Percentiles rank a stretch among this genome's conserved stretches.
phyloP scores from a whole-genome alignment of 2,113 vertebrate genomes.

The Elephantulus edwardii region DNA sequence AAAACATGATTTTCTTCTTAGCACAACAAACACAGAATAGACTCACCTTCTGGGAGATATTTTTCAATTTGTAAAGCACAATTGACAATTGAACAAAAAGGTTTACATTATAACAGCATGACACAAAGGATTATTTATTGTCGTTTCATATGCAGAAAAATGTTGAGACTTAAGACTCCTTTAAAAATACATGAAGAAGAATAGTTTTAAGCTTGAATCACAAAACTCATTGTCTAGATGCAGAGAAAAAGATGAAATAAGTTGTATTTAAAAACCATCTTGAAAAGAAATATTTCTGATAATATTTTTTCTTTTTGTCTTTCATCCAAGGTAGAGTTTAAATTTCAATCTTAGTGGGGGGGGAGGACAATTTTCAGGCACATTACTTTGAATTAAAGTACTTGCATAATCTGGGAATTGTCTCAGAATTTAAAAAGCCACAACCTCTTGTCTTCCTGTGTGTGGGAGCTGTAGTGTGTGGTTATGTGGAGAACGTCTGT shows the following conservation, averaged over 20 bases:
- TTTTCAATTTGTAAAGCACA: slow-evolving; percentile 38
- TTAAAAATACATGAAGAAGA: background rate
- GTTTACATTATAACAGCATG: slow-evolving; percentile 12
- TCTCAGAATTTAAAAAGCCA: background rate
- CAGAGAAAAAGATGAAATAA: slow-evolving; percentile 5
- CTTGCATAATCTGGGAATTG: slow-evolving; percentile 16
- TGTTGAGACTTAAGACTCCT: background rate
- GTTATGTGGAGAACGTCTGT: slow-evolving; percentile 52
- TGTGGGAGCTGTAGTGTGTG: background rate
- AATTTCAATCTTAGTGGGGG: background rate
- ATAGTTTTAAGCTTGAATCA: slow-evolving; percentile 33
- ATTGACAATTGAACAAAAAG: slow-evolving; percentile 32
- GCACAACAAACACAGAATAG: background rate
- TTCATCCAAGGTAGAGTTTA: background rate
- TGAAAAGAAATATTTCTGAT: background rate
- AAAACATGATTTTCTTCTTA: background rate
- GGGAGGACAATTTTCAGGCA: background rate
- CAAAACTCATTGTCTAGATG: slow-evolving; percentile 8
- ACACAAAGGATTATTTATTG: slow-evolving; percentile 3
- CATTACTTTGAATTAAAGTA: slow-evolving; percentile 27
- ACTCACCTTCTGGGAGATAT: background rate
- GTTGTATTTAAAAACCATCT: background rate
- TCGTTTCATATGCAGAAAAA: slow-evolving; percentile 13
- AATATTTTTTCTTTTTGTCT: background rate
- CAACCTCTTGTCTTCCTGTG: slow-evolving; percentile 30